Conservation (phyloP, 2,797 vertebrate genomes). For the Anas acuta region DNA sequence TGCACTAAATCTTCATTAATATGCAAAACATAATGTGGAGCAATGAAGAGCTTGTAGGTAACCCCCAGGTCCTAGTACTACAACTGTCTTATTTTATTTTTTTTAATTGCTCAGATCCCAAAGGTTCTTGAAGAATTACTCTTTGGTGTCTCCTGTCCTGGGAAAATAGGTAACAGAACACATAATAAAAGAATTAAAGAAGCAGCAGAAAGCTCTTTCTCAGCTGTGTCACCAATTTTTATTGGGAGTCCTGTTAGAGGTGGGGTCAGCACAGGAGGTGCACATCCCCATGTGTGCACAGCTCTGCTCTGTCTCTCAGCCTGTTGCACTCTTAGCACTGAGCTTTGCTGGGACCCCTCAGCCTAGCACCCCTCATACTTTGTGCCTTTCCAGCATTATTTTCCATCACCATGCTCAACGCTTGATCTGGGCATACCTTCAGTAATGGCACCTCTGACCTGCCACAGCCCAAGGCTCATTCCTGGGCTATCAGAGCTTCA, state of each 20-base stretch:
- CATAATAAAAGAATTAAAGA: background rate
- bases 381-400: background rate
- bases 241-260: background rate
- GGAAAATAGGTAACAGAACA: background rate
- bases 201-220: background rate
- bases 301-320: background rate
- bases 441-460: background rate
- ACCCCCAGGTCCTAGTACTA: background rate
- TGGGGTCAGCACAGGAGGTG: background rate
- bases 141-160: background rate
- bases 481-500: background rate
- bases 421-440: background rate
- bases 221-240: background rate
- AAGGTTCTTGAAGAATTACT: background rate
- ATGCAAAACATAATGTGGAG: background rate
- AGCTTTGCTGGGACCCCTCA: too few relatives aligned
- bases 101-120: background rate
- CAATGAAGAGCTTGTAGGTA: background rate
- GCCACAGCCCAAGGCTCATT: accelerated
- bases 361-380: too few relatives aligned
- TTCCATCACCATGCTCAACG: accelerated
- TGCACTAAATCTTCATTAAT: background rate
- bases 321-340: accelerated
- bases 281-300: accelerated
- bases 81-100: too few relatives aligned